Evolutionary conservation across 2,113 vertebrate species (phyloP), one percentile per base, ranked within the genome.

Genomic region (Acrocephalus arundinaceus): DNA sequence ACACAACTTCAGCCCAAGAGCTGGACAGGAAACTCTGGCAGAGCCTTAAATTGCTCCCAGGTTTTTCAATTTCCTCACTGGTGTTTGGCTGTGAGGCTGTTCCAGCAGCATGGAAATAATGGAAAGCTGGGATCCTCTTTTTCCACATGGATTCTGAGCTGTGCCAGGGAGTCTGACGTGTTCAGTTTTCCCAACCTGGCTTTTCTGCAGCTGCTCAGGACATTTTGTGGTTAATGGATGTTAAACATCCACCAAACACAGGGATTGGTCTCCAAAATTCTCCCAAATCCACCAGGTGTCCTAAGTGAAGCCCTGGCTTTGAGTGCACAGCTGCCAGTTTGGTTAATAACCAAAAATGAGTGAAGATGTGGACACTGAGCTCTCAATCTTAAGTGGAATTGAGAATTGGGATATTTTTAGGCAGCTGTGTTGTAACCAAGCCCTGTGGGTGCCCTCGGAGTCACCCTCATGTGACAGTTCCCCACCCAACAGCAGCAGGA

Each of bases 11-110:
- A 6, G 76, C 43, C 65, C 11, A 37, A 81, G 46, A 79, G 33
- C 79, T 65, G 72, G 43, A 35, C 55, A 43, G 83, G 89, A 89
- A 90, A 25, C 89, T 14, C 5, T 57, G 68, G 43, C 84, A 87
- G 51, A 90, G 25, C 90, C 85, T 51, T 35, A 37, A 85, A 78
- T 63, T 43, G 59, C 7, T 94, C 65, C 68, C 93, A 92, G 77
- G 33, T 70, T 92, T 94, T 74, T 75, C 70, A 30, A 1, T 82
- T 85, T 78, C 61, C 52, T 67, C 2, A 0, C 25, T 46, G 48
- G 17, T 11, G 37, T 48, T 75, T 35, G 80, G 63, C 93, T 31
- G 31, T 1, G 2, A 16, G 76, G 15, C n/a, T 11, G 52, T 95
- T 84, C 76, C 76, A 63, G 79, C 79, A 79, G 83, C 79, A 3